These are phyloP conservation scores for Nephrotoma flavescens DNA, from an alignment of 2,888 invertebrate species.

Conservation along the genomic window DNA sequence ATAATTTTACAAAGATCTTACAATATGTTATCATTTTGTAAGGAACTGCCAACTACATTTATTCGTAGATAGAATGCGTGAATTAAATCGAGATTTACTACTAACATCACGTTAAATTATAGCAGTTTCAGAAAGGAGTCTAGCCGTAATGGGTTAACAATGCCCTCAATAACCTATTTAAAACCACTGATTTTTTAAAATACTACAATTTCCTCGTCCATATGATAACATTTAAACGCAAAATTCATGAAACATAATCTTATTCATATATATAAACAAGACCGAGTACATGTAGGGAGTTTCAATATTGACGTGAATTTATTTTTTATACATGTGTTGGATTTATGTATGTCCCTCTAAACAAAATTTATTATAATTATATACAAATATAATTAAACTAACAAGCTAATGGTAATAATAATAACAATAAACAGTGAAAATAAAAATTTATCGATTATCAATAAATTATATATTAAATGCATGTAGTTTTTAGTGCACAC, in stretches of 20 bases:
- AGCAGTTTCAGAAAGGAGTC: no score
- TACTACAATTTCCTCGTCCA: background rate
- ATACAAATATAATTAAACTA: background rate
- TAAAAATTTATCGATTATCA: background rate
- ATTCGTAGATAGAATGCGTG: no score
- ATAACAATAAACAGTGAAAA: background rate
- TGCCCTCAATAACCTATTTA: no score
- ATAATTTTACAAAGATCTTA: no score
- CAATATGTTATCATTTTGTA: no score
- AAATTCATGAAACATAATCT: no score
- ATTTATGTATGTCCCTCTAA: background rate
- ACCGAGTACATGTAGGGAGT: background rate
- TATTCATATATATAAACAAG: no score
- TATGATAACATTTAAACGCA: background rate
- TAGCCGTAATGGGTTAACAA: no score
- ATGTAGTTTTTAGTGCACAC: background rate
- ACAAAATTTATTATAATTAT: background rate
- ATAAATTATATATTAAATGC: background rate
- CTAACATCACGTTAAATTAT: no score
- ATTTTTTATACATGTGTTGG: background rate
- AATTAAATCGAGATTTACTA: no score
- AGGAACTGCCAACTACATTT: no score
- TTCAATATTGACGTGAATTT: background rate
- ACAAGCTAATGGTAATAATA: background rate
- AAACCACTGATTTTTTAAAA: no score